Percentiles rank a stretch among this genome's conserved stretches.
Evolutionary conservation across 2,888 invertebrate species (phyloP).

Genomic region (Frankliniella intonsa): DNA sequence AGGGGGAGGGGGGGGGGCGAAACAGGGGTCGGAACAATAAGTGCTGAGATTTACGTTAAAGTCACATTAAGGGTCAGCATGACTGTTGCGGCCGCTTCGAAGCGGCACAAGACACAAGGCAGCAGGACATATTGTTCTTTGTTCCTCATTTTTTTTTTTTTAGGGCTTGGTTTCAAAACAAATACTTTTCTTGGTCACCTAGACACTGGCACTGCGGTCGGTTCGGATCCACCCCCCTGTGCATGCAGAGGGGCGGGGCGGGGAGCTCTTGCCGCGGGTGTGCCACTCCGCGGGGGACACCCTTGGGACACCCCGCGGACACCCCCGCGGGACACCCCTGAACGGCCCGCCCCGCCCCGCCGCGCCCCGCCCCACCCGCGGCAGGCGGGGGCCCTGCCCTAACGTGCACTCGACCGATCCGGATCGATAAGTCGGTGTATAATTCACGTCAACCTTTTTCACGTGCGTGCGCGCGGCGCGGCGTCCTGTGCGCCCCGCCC

Average conservation of each 20-base stretch:
- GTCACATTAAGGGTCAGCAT: too few relatives aligned
- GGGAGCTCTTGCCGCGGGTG: neutral
- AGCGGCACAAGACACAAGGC: too few relatives aligned
- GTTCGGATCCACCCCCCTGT: too few relatives aligned
- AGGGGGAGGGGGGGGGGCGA: neutral
- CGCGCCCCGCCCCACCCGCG: neutral
- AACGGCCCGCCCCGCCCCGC: neutral
- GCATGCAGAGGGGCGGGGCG: neutral
- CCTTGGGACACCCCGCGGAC: neutral
- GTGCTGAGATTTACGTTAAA: too few relatives aligned
- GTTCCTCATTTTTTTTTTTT: too few relatives aligned
- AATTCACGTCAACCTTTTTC: conserved; percentile 20
- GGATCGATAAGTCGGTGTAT: neutral
- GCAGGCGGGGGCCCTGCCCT: neutral
- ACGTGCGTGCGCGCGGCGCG: neutral
- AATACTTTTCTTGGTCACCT: too few relatives aligned
- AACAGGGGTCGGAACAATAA: too few relatives aligned
- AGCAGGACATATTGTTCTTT: too few relatives aligned
- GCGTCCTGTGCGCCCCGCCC: neutral
- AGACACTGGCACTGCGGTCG: too few relatives aligned
- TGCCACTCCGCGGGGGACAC: neutral
- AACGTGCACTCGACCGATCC: neutral
- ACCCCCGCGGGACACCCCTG: too few relatives aligned
- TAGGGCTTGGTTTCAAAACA: too few relatives aligned
- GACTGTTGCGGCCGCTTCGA: too few relatives aligned